A percentile compares a stretch with the other conserved stretches of the same genome.
phyloP scores from a whole-genome alignment of 1,140 invertebrate species.

The Phymorhynchus buccinoides region DNA sequence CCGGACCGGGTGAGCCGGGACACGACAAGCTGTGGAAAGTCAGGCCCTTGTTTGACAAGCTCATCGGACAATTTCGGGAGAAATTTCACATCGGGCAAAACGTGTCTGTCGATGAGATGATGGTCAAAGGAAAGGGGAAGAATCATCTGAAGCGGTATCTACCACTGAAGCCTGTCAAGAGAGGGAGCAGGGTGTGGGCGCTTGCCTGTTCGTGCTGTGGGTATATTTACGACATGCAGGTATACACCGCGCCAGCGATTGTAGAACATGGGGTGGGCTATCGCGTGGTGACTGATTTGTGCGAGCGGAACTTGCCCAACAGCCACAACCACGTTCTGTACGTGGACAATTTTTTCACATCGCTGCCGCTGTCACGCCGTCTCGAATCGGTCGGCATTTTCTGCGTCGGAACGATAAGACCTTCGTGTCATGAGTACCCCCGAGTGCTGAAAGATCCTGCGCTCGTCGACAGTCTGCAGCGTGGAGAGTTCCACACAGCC shows the following conservation, averaged over 20 bases:
- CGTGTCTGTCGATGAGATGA: neutral
- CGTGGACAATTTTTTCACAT: constrained; percentile 1
- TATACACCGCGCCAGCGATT: neutral
- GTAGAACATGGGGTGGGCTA: neutral
- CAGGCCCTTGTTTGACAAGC: neutral
- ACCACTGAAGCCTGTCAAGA: neutral
- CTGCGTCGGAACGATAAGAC: neutral
- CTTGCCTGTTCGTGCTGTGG: neutral
- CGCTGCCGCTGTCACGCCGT: neutral
- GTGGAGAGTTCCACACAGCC: constrained; percentile 4
- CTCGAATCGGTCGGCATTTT: neutral
- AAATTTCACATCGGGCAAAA: constrained; percentile 10
- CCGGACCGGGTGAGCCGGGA: neutral
- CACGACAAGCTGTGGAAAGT: neutral
- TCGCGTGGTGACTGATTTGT: neutral
- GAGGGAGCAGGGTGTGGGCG: neutral
- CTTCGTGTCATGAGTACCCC: neutral
- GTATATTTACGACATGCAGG: neutral
- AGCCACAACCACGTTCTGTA: neutral
- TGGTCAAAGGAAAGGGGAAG: neutral
- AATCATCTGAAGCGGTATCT: constrained; percentile 1
- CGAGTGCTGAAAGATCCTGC: neutral
- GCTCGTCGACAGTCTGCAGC: neutral
- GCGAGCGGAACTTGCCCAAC: neutral
- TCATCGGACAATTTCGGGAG: neutral